Base-by-base conservation (phyloP, 2,797 vertebrate genomes). In the Argentina silus region DNA sequence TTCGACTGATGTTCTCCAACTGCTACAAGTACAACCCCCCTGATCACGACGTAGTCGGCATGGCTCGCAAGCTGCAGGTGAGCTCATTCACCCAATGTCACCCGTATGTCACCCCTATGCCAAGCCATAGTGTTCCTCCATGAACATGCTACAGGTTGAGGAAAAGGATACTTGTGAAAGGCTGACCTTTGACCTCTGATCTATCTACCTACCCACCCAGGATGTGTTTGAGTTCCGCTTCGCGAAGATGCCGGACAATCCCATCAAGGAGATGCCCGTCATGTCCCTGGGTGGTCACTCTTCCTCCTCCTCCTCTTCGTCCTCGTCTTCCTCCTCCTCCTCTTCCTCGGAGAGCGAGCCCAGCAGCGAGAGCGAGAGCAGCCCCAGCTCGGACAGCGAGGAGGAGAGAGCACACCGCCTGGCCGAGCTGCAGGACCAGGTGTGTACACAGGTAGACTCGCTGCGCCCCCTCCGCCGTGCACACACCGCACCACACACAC, bases 1-100 rank as follows among this genome's bases (percentile, higher is more conserved):
- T 97, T 68, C 85, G 97, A 75, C 95, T 98, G 70, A 98, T 98
- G 97, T 98, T 98, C 87, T 98, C 96, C 76, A 98, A 98, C 92
- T 98, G 97, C 90, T 98, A 98, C 89, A 98, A 98, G 89, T 98
- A 98, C 89, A 98, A 98, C 72, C 97, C 97, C 0, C 97, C 97
- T 0, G 97, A 98, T 80, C 96, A 98, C 0, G 97, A 98, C 1
- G 97, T 98, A 0, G 96, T 98, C 47, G 90, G 94, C 77, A 98
- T 98, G 97, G 96, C 97, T 0, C 91, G 96, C 0, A 98, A 97
- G 68, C 87, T 98, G 69, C 97, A 98, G 95, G 97, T 96, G 53
- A 83, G 80, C 11, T 0, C 0, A 0, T 23, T 9, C 19, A 19
- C 9, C 57, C 19, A 21, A 59, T 7, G 51, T 17, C 51, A 9